Percentiles rank a stretch among this genome's conserved stretches.
phyloP scores from a whole-genome alignment of 1,140 invertebrate genomes.

The Eriosoma lanigerum region DNA sequence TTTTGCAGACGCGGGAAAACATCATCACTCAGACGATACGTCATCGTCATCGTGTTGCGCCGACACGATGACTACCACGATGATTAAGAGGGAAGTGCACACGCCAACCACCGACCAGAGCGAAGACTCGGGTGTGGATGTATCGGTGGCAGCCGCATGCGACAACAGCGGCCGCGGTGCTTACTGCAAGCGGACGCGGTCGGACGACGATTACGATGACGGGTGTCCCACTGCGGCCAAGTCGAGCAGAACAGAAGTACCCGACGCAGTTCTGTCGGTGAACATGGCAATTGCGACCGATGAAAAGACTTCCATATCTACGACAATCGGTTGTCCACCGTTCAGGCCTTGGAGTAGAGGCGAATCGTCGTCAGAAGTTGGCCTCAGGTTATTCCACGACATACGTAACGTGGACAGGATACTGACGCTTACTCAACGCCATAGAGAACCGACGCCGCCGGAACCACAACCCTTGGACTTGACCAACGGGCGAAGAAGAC shows the following conservation, averaged over 20 bases:
- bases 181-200: slow-evolving; percentile 6
- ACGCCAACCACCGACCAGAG: slow-evolving; percentile 45
- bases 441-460: background rate
- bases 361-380: slow-evolving; percentile 33
- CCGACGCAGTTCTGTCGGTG: background rate
- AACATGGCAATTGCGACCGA: background rate
- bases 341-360: slow-evolving; percentile 33
- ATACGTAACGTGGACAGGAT: slow-evolving; percentile 45
- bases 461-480: slow-evolving; percentile 44
- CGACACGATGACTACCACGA: background rate
- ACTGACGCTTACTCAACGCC: slow-evolving; percentile 23
- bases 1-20: slow-evolving; percentile 6
- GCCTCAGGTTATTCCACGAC: slow-evolving; percentile 37
- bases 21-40: background rate
- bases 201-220: background rate
- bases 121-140: slow-evolving; percentile 45
- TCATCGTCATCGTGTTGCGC: slow-evolving; percentile 19
- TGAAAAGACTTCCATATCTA: too few species aligned
- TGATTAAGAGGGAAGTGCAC: slow-evolving; percentile 26
- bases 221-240: slow-evolving; percentile 18
- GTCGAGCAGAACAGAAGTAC: background rate
- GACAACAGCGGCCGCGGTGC: background rate
- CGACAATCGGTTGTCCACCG: background rate
- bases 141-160: background rate
- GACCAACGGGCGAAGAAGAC: background rate